A percentile compares a stretch with the other conserved stretches of the same genome.
phyloP scores from a whole-genome alignment of 1,140 invertebrate species.

The Delia radicum region DNA sequence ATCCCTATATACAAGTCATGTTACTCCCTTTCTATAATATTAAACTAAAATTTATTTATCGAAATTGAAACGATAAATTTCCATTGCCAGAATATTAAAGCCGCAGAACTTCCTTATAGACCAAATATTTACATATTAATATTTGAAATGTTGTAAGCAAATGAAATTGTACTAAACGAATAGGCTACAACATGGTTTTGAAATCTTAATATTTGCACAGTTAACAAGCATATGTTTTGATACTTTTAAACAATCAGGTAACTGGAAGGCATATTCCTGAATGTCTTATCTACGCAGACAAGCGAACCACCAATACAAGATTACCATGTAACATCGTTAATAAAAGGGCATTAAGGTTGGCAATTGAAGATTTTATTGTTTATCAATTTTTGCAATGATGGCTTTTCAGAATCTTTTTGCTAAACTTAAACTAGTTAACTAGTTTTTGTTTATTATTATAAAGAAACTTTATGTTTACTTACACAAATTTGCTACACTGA shows the following conservation, averaged over 20 bases:
- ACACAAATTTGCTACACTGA: too few species aligned
- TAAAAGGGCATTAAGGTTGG: slow-evolving; percentile 20
- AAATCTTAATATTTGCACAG: too few species aligned
- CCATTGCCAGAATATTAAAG: not conserved
- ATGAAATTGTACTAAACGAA: not conserved
- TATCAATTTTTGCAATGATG: not conserved
- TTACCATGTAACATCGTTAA: not conserved
- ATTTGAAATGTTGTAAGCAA: not conserved
- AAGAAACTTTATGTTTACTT: not conserved
- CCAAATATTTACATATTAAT: not conserved
- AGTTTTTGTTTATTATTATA: too few species aligned
- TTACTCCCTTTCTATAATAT: too few species aligned
- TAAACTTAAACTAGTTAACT: not conserved
- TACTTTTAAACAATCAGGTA: not conserved
- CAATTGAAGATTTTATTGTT: slow-evolving; percentile 19
- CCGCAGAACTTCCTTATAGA: not conserved
- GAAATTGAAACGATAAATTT: not conserved
- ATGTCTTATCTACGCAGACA: not conserved
- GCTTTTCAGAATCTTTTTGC: not conserved
- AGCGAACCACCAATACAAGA: not conserved
- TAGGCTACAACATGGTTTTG: not conserved
- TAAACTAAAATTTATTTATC: too few species aligned
- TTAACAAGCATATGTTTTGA: not conserved
- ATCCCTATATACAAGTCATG: too few species aligned
- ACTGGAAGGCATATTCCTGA: slow-evolving; percentile 9